Conservation (phyloP, 1,140 invertebrate genomes). For the Theocolax elegans region DNA sequence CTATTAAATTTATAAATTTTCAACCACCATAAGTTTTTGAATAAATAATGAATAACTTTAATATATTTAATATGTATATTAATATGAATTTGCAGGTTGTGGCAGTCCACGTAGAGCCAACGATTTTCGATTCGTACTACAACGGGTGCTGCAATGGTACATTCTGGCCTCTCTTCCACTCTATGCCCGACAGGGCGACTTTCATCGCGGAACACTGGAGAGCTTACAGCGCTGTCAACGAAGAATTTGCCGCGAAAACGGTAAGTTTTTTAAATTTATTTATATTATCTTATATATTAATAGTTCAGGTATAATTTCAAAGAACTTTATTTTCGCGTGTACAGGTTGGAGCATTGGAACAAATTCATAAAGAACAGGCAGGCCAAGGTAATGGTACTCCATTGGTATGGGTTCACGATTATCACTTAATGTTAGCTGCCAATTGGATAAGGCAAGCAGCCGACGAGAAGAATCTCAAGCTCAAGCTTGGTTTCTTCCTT, state of each 20-base stretch:
- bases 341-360: slow-evolving; percentile 73
- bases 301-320: not conserved
- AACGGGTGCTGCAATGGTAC: slow-evolving; percentile 93
- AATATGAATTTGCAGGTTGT: slow-evolving; percentile 84
- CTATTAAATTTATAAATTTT: no score
- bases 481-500: slow-evolving; percentile 89
- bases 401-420: slow-evolving; percentile 92
- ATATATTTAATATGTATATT: no score
- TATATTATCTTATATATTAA: no score
- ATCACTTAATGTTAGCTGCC: slow-evolving; percentile 90
- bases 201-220: slow-evolving; percentile 85
- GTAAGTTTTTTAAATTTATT: slow-evolving; percentile 64
- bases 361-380: slow-evolving; percentile 71
- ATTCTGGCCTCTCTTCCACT: slow-evolving; percentile 92
- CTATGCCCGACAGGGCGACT: slow-evolving; percentile 84
- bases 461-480: slow-evolving; percentile 80
- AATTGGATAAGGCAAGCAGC: slow-evolving; percentile 86
- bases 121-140: slow-evolving; percentile 86
- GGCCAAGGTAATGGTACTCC: slow-evolving; percentile 71
- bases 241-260: slow-evolving; percentile 84
- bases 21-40: no score
- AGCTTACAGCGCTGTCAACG: slow-evolving; percentile 84
- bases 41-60: not conserved
- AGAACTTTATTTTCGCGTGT: not conserved
- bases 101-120: slow-evolving; percentile 79